Evolutionary conservation across 2,113 vertebrate genomes (phyloP), one percentile per base, ranked within the genome.

Genomic region (Hemiprocne comata): DNA sequence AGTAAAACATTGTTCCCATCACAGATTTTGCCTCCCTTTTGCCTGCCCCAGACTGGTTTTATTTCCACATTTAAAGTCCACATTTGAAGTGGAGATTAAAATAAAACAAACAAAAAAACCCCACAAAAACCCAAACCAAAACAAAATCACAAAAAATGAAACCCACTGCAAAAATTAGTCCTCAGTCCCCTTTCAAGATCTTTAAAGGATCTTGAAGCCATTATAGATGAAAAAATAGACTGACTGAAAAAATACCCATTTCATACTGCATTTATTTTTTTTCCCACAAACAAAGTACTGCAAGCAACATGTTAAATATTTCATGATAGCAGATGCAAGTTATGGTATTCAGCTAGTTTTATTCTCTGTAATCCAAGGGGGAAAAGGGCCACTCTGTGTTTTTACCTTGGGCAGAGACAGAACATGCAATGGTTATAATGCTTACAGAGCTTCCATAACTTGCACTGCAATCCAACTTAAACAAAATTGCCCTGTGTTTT

Each of bases 231-330:
- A 78, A 87, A 87, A 58, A 17, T 23, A 69, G 5, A 57, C 8
- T 46, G 20, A 17, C 13, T 72, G 3, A 60, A 46, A 61, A 87
- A 85, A 87, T 11, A 75, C 65, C 50, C 3, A n/a, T 90, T 91
- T 85, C 40, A 48, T 26, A 66, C 15, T 17, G 25, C 36, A 58
- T 80, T 90, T 82, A 36, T 75, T 82, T 93, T 85, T 12, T 73
- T 91, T 87, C n/a, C 36, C 6, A 17, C 44, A 85, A 64, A 67
- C 4, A 64, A 60, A 38, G 9, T 76, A 69, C 58, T 79, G 19
- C 50, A 86, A 86, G 55, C 10, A 93, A 42, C 18, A 31, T 17
- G 6, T 62, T 76, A 82, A 91, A 85, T 87, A 76, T 95, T 87
- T 90, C 36, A 76, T 80, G 46, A 33, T 2, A 93, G 9, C 38